phyloP scores from a whole-genome alignment of 2,888 invertebrate species.

The Stenchaetothrips biformis region DNA sequence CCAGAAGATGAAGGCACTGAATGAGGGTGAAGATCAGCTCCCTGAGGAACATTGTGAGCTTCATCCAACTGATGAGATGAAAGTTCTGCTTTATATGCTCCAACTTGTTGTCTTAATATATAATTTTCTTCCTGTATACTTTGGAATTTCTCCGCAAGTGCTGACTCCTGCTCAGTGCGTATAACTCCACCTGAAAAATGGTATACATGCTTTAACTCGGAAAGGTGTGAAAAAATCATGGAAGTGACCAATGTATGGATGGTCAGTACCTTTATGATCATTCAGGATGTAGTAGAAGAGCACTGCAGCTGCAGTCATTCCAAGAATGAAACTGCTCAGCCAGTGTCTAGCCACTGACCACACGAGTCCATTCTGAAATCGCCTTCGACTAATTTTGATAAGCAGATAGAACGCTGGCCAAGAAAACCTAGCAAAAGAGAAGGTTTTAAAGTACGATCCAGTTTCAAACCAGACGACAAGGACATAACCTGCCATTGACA shows the following conservation, averaged over 20 bases:
- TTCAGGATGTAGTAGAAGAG: conserved; percentile 40
- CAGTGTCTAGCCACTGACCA: conserved; percentile 42
- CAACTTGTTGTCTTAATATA: neutral
- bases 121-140: neutral
- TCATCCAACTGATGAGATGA: neutral
- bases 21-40: neutral
- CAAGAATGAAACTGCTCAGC: conserved; percentile 42
- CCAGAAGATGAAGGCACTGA: neutral
- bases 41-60: neutral
- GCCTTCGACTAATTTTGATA: neutral
- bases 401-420: no score
- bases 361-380: conserved; percentile 36
- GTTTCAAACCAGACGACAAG: no score
- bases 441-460: no score
- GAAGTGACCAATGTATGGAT: neutral
- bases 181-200: neutral
- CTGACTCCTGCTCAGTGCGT: neutral
- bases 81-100: neutral
- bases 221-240: neutral
- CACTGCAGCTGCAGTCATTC: conserved; percentile 40
- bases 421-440: no score
- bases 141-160: neutral
- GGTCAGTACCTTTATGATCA: conserved; percentile 35
- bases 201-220: neutral
- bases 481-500: no score